Evolutionary conservation across 2,113 vertebrate species (phyloP), one percentile per base, ranked within the genome.

Genomic region (Paradoxurus hermaphroditus): DNA sequence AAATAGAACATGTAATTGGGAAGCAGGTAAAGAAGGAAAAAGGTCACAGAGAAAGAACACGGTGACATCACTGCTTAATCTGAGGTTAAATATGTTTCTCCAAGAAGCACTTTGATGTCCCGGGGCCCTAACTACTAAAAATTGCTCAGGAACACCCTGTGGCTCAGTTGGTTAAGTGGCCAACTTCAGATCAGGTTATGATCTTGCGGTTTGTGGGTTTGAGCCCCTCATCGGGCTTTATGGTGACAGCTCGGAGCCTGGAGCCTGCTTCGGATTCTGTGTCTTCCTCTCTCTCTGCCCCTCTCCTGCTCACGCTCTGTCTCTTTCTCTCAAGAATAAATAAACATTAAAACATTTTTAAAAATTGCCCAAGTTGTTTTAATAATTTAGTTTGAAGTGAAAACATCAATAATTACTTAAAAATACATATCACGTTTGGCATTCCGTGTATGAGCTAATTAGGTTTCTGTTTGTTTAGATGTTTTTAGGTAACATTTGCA

Each of bases 61-160:
- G n/a, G 25, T 34, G 12, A 8, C 4, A 4, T 41, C 21, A 12
- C 14, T 63, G 44, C n/a, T 79, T 21, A 78, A 27, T 16, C 19
- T 23, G 8, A 9, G 1, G n/a, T 15, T 82, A 72, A 95, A 92
- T 79, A 23, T 63, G 10, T 87, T 78, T 56, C 83, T 49, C 51
- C 44, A 7, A 91, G 46, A 85, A 79, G 25, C 1, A 73, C 85
- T 96, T 97, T 96, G 96, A 96, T 89, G 23, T 91, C 11, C 65
- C 53, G 1, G 27, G 85, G 7, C 39, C 68, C 91, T 70, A 89
- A 91, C 98, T 46, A 88, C 91, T n/a, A 39, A 88, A 97, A 95
- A 70, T 3, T 44, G 2, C 53, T 39, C 67, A 4, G 1, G 56
- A 8, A 21, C 21, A 8, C 56, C 56, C 23, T 7, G 21, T 23